These are phyloP conservation scores for Rhadina sibilatrix DNA, from an alignment of 2,113 vertebrate species.

Conservation along the genomic window DNA sequence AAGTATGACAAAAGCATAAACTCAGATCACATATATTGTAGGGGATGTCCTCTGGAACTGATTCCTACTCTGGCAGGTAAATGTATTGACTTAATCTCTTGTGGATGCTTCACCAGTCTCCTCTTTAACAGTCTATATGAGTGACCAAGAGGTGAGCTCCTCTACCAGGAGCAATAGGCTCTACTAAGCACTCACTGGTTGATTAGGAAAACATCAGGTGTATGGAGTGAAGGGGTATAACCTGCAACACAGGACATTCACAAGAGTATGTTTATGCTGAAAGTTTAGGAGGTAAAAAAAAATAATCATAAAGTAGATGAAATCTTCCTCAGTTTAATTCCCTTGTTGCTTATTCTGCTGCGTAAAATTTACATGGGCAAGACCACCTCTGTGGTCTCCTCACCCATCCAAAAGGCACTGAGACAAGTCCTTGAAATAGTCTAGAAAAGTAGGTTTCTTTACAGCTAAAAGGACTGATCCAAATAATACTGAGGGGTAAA, in stretches of 20 bases:
- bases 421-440: neutral
- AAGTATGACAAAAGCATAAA: neutral
- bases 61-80: neutral
- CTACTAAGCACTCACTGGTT: neutral
- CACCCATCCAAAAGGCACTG: neutral
- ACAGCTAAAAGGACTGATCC: neutral
- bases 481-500: neutral
- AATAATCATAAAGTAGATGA: neutral
- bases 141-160: neutral
- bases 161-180: neutral
- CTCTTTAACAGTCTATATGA: neutral
- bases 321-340: neutral
- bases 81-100: neutral
- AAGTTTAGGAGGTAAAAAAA: neutral
- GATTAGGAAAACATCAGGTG: neutral
- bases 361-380: neutral
- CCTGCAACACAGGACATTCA: neutral
- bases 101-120: neutral
- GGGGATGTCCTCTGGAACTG: neutral
- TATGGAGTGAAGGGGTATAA: neutral
- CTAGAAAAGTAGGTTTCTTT: neutral
- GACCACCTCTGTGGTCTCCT: neutral
- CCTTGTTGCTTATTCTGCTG: neutral
- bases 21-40: neutral
- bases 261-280: neutral